A percentile compares a stretch with the other conserved stretches of the same genome.
Conservation (phyloP, 2,888 invertebrate genomes). For the Cybosia mesomella region DNA sequence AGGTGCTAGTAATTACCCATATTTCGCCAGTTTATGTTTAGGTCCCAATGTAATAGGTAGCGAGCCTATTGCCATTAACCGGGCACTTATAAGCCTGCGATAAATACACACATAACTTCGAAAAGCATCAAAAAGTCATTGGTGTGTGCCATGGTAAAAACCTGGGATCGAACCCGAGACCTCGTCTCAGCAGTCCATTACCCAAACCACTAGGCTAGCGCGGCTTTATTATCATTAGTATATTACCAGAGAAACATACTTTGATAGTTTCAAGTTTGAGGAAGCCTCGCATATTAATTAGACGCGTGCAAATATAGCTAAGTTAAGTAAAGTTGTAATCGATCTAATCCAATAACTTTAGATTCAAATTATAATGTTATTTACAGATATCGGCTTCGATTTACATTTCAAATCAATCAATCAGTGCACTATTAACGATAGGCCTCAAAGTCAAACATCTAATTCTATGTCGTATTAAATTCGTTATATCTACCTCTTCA, state of each 20-base stretch:
- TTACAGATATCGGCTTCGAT: not conserved
- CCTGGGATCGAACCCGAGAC: too few relatives aligned
- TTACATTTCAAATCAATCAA: not conserved
- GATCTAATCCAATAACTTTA: not conserved
- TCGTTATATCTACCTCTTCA: not conserved
- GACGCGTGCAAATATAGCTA: not conserved
- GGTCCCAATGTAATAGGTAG: too few relatives aligned
- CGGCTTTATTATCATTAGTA: conserved; percentile 6
- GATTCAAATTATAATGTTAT: not conserved
- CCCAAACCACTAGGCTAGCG: too few relatives aligned
- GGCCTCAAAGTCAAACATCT: not conserved
- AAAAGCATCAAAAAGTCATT: too few relatives aligned
- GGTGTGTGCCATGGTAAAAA: too few relatives aligned
- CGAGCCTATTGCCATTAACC: too few relatives aligned
- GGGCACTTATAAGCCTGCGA: too few relatives aligned
- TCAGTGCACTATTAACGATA: not conserved
- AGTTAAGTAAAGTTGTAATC: not conserved
- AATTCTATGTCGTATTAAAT: not conserved
- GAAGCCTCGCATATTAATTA: conserved; percentile 5
- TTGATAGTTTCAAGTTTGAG: not conserved
- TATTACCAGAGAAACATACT: conserved; percentile 5
- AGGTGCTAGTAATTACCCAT: too few relatives aligned
- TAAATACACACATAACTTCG: too few relatives aligned
- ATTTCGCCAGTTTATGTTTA: too few relatives aligned
- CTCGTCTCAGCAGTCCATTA: too few relatives aligned